phyloP scores from a whole-genome alignment of 2,113 vertebrate genomes.

The Dromiciops gliroides region DNA sequence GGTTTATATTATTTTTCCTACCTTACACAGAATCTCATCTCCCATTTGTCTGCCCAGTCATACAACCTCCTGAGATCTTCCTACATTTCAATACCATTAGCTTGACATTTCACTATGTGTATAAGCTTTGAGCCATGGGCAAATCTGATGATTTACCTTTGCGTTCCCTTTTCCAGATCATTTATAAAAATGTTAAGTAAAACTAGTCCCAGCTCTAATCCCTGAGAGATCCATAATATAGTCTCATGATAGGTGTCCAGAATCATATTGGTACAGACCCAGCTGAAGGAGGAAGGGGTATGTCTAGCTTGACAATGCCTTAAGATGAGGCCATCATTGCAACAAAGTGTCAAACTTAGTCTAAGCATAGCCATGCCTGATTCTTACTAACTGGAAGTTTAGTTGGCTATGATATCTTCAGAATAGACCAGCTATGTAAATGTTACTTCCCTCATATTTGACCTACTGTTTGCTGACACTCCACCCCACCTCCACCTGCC shows the following conservation, averaged over 20 bases:
- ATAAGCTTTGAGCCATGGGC: conserved; percentile 76
- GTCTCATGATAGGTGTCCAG: neutral
- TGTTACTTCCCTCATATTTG: neutral
- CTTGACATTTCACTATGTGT: conserved; percentile 80
- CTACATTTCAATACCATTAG: conserved; percentile 80
- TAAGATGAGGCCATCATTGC: neutral
- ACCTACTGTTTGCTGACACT: neutral
- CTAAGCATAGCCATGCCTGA: neutral
- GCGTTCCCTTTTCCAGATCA: conserved; percentile 71
- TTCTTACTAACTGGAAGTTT: neutral
- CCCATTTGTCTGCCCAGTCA: conserved; percentile 75
- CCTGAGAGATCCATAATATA: conserved; percentile 49
- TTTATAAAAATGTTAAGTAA: conserved; percentile 79
- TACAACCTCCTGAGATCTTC: conserved; percentile 68
- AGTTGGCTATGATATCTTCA: neutral
- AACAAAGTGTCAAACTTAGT: neutral
- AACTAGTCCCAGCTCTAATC: conserved; percentile 66
- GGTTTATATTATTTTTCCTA: conserved; percentile 69
- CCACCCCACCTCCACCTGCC: neutral
- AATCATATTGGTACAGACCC: neutral
- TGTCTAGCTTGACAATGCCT: neutral
- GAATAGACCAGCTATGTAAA: neutral
- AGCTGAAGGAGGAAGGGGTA: neutral
- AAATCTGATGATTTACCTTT: conserved; percentile 77
- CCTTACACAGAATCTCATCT: conserved; percentile 56